These are phyloP conservation scores for Eutrigla gurnardus DNA, from an alignment of 2,797 vertebrate species.

Conservation along the genomic window DNA sequence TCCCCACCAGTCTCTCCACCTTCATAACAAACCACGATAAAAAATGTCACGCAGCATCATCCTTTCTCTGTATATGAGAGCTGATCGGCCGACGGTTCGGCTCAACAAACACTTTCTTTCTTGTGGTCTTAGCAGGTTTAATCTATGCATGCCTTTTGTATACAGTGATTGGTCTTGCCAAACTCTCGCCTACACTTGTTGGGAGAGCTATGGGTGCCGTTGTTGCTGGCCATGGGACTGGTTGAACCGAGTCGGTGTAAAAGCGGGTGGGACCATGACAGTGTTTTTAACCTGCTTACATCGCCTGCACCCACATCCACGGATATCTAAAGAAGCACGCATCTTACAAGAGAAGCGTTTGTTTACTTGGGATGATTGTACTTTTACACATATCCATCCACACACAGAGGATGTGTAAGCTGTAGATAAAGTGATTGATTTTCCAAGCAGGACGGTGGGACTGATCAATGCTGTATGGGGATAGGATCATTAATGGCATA, in stretches of 20 bases:
- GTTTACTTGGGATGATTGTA: slow-evolving; percentile 72
- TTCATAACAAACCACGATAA: slow-evolving; percentile 15
- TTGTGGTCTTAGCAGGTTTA: slow-evolving; percentile 77
- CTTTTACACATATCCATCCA: slow-evolving; percentile 63
- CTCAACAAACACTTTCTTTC: slow-evolving; percentile 48
- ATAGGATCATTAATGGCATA: slow-evolving; percentile 76
- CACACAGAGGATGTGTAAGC: slow-evolving; percentile 49
- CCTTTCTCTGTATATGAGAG: slow-evolving; percentile 38
- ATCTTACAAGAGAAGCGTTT: slow-evolving; percentile 53
- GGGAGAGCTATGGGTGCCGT: slow-evolving; percentile 62
- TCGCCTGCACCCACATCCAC: slow-evolving; percentile 21
- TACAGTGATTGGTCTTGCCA: slow-evolving; percentile 70
- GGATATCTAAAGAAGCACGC: slow-evolving; percentile 19
- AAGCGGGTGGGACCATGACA: slow-evolving; percentile 26
- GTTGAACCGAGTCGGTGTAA: slow-evolving; percentile 48
- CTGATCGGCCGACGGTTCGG: slow-evolving; percentile 10
- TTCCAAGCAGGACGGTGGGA: slow-evolving; percentile 75
- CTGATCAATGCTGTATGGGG: slow-evolving; percentile 76
- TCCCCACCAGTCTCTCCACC: slow-evolving; percentile 22
- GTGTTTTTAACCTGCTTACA: slow-evolving; percentile 24
- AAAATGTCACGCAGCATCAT: slow-evolving; percentile 23
- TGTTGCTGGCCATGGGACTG: slow-evolving; percentile 74
- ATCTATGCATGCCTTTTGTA: slow-evolving; percentile 85
- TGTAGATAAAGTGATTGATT: slow-evolving; percentile 72
- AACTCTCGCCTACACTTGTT: slow-evolving; percentile 70